These are phyloP conservation scores for Micoletzkya japonica DNA, from an alignment of 2,888 invertebrate genomes.

Conservation along the genomic window DNA sequence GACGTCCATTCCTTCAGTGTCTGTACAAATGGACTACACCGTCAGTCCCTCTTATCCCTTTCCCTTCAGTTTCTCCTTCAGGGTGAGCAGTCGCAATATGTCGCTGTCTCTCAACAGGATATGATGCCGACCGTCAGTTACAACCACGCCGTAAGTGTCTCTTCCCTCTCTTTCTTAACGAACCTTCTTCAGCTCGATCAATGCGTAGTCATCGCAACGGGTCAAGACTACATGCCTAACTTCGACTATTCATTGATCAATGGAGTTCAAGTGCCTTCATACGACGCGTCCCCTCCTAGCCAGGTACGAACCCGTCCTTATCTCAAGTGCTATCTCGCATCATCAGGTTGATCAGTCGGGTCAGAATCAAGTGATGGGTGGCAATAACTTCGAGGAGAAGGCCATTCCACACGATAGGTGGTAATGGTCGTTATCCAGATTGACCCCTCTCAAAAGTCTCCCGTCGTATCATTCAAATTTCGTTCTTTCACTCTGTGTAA, in stretches of 20 bases:
- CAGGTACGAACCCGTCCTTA: neutral
- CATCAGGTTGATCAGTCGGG: neutral
- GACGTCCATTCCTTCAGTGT: slow-evolving; percentile 41
- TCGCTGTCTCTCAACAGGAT: slow-evolving; percentile 41
- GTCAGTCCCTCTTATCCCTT: neutral
- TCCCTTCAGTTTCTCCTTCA: neutral
- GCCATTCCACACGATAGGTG: slow-evolving; percentile 24
- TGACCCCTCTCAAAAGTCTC: no score
- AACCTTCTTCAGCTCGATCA: slow-evolving; percentile 40
- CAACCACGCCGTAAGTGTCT: slow-evolving; percentile 21
- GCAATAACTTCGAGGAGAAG: neutral
- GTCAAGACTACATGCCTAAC: slow-evolving; percentile 46
- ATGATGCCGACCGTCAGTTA: slow-evolving; percentile 37
- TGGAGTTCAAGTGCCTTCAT: neutral
- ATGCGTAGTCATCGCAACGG: slow-evolving; percentile 39
- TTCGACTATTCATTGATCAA: slow-evolving; percentile 39
- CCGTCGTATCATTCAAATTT: no score
- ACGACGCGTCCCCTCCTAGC: slow-evolving; percentile 4
- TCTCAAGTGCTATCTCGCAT: no score
- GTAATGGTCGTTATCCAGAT: no score
- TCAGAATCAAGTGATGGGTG: neutral
- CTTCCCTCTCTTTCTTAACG: no score
- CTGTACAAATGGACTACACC: slow-evolving; percentile 40
- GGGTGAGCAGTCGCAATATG: slow-evolving; percentile 43
- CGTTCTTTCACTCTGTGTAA: no score